Base-by-base conservation (phyloP, 2,888 invertebrate species). In the Cynaeus angustus region DNA sequence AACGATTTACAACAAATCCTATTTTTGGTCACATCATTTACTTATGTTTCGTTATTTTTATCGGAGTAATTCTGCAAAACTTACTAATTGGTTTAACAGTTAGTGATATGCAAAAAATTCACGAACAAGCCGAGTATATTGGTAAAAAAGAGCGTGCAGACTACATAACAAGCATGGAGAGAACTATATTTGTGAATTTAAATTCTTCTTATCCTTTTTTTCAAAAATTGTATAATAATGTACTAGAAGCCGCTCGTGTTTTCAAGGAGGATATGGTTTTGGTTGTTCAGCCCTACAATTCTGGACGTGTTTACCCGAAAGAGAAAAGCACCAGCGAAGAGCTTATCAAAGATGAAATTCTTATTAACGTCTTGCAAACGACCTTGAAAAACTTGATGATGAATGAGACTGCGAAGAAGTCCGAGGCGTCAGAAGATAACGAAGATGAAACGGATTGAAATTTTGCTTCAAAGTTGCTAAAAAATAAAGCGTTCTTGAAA, bases 61-160 rank as follows among this genome's bases (percentile, higher is more conserved):
- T 66, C 12, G 30, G 56, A 9, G 14, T 66, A 8, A 41, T 66
- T 56, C 16, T 66, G 48, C 66, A 66, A 26, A 66, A 66, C 14
- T 12, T 66, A 3, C 12, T 66, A 21, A 33, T 66, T 12, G 66
- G 66, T 56, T 58, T 66, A 1, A 56, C 66, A 7, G 46, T 66
- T 0, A 66, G 46, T 21, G 66, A 66, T 33, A 12, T 66, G 26
- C 66, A 66, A 56, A 10, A 56, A 12, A 56, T 66, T 3, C 46
- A 46, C 14, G 12, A 48, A 4, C 10, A 66, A 21, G 66, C 56
- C 10, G 33, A 56, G 21, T 66, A 43, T 38, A 58, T 66, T 13
- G 33, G 48, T 0, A 56, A 46, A 12, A 56, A 48, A 9, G 56
- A 66, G 12, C 46, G 56, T 6, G 43, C 58, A 4, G 12, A 38